These are phyloP conservation scores for Oscheius sp. DNA, from an alignment of 2,888 invertebrate genomes.

Conservation along the genomic window DNA sequence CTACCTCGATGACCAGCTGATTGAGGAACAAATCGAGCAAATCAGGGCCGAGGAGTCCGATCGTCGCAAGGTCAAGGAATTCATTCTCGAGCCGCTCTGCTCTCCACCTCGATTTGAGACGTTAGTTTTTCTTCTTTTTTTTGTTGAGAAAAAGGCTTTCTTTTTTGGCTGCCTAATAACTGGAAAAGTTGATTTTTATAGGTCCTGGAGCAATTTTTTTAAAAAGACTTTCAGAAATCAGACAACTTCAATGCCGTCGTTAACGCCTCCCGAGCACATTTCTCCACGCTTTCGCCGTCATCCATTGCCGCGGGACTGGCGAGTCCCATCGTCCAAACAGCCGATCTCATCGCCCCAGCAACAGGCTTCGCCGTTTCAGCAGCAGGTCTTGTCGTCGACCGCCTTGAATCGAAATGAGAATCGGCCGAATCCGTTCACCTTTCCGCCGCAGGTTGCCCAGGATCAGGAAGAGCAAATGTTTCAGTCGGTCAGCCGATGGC, in stretches of 20 bases:
- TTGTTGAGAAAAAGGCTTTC: not conserved
- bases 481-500: slow-evolving; percentile 9
- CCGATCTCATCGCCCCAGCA: not conserved
- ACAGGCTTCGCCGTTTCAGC: not conserved
- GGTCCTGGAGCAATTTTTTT: not conserved
- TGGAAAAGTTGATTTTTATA: not conserved
- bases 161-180: not conserved
- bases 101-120: not conserved
- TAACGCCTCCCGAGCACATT: slow-evolving; percentile 1
- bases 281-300: not conserved
- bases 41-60: not conserved
- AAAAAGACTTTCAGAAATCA: not conserved
- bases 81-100: too few relatives aligned
- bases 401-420: not conserved
- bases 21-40: not conserved
- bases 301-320: not conserved
- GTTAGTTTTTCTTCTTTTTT: not conserved
- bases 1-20: not conserved
- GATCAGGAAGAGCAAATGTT: not conserved
- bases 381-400: not conserved
- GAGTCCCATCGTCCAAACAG: not conserved
- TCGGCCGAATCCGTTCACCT: slow-evolving; percentile 7
- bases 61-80: not conserved
- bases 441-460: slow-evolving; percentile 1
- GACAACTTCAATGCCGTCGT: not conserved